Conservation (phyloP, 2,888 invertebrate species). For the Idaea dimidiata region DNA sequence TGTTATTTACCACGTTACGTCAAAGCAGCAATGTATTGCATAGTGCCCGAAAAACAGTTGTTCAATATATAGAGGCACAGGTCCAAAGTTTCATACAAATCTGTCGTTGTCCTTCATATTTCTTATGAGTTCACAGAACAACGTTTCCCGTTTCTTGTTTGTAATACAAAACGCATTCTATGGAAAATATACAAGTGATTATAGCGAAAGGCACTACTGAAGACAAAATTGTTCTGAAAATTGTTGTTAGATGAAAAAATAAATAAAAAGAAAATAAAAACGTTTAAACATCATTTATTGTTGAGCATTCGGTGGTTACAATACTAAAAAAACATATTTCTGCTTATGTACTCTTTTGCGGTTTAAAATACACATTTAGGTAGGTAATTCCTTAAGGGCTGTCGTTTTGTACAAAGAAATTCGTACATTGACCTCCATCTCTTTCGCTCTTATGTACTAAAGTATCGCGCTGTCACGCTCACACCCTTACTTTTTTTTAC, state of each 20-base stretch:
- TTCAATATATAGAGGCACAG: too few relatives aligned
- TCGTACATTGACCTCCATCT: too few relatives aligned
- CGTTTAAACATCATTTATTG: conserved; percentile 33
- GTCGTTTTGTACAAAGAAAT: conserved; percentile 8
- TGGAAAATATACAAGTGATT: conserved; percentile 10
- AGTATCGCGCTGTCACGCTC: too few relatives aligned
- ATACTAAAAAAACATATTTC: conserved; percentile 16
- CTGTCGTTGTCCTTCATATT: too few relatives aligned
- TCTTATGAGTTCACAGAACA: not conserved
- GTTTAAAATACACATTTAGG: too few relatives aligned
- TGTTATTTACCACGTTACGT: too few relatives aligned
- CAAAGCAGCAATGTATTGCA: too few relatives aligned
- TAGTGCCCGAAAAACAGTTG: too few relatives aligned
- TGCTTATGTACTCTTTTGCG: conserved; percentile 16
- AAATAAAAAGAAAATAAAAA: conserved; percentile 27
- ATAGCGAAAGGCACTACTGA: conserved; percentile 57
- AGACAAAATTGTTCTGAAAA: conserved; percentile 37
- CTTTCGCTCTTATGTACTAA: too few relatives aligned
- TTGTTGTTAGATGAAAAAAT: conserved; percentile 23
- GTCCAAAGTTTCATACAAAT: too few relatives aligned
- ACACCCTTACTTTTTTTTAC: too few relatives aligned
- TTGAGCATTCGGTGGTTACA: conserved; percentile 49
- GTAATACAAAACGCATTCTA: conserved; percentile 10
- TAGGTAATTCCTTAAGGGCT: too few relatives aligned
- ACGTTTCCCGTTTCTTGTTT: not conserved